phyloP scores from a whole-genome alignment of 2,888 invertebrate genomes.

The Isotomurus palustris region DNA sequence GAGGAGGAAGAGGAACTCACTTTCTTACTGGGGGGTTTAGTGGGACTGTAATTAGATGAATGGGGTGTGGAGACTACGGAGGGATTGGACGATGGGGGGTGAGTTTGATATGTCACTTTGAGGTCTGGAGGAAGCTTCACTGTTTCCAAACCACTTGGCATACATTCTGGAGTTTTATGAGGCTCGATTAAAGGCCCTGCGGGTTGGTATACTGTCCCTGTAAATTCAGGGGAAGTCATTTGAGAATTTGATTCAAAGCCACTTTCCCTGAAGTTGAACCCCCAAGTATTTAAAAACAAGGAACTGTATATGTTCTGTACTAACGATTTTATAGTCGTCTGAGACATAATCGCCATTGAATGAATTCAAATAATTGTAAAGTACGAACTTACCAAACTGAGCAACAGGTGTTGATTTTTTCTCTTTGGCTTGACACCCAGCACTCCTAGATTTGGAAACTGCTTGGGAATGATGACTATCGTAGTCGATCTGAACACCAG shows the following conservation, averaged over 20 bases:
- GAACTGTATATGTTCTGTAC: no score
- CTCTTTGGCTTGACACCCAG: slow-evolving; percentile 38
- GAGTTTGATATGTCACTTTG: slow-evolving; percentile 46
- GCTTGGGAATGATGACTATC: slow-evolving; percentile 17
- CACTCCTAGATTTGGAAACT: slow-evolving; percentile 33
- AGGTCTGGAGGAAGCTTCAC: slow-evolving; percentile 45
- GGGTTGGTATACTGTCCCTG: slow-evolving; percentile 64
- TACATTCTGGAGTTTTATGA: slow-evolving; percentile 38
- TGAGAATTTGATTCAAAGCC: no score
- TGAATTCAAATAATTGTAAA: no score
- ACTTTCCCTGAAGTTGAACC: no score
- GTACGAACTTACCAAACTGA: slow-evolving; percentile 38
- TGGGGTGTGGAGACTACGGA: slow-evolving; percentile 12
- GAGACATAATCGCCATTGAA: slow-evolving; percentile 8
- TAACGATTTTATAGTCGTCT: no score
- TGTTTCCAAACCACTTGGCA: slow-evolving; percentile 38
- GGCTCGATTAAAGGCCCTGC: slow-evolving; percentile 74
- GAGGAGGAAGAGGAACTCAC: neutral
- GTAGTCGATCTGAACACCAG: slow-evolving; percentile 22
- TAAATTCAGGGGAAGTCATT: no score
- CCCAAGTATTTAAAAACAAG: no score
- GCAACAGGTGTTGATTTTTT: slow-evolving; percentile 39
- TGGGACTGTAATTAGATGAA: slow-evolving; percentile 10
- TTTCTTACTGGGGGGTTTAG: slow-evolving; percentile 7
- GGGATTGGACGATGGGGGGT: slow-evolving; percentile 34